These are phyloP conservation scores for Lordiphosa mommai DNA, from an alignment of 1,140 invertebrate genomes.

Conservation along the genomic window DNA sequence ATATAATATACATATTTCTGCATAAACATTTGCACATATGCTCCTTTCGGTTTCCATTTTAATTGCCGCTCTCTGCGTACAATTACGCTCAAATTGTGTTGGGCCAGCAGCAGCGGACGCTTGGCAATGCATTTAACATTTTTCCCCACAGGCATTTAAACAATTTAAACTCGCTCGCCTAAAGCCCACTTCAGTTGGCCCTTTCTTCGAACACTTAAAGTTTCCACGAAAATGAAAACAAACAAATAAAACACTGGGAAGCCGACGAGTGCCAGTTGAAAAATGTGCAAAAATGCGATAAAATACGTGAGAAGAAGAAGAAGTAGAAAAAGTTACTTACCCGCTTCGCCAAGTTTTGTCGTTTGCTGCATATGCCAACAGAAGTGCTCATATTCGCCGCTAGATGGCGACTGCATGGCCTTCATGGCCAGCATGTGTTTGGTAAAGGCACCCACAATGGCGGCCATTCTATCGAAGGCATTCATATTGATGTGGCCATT, in stretches of 20 bases:
- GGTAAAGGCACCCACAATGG: constrained; percentile 76
- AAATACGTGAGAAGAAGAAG: constrained; percentile 15
- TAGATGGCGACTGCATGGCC: constrained; percentile 34
- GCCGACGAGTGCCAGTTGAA: constrained; percentile 19
- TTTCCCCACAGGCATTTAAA: constrained; percentile 40
- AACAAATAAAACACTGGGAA: constrained; percentile 7
- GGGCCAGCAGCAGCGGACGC: constrained; percentile 9
- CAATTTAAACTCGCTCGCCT: constrained; percentile 40
- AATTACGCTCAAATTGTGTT: constrained; percentile 11
- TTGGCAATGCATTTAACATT: constrained; percentile 38
- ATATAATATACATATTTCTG: constrained; percentile 6
- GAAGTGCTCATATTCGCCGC: constrained; percentile 71
- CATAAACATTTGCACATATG: neutral
- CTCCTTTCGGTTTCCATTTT: constrained; percentile 21
- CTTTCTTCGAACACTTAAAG: constrained; percentile 9
- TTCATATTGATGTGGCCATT: constrained; percentile 79
- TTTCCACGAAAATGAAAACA: constrained; percentile 26
- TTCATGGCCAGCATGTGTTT: constrained; percentile 74
- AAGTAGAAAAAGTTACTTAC: constrained; percentile 39
- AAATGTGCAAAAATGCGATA: constrained; percentile 42
- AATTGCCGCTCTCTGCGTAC: constrained; percentile 20
- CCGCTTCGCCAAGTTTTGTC: constrained; percentile 65
- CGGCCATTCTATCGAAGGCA: constrained; percentile 78
- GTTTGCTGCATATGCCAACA: constrained; percentile 69
- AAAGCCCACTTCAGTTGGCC: constrained; percentile 11